Evolutionary conservation across 2,888 invertebrate genomes (phyloP).

Genomic region (Eutolmus rufibarbis): DNA sequence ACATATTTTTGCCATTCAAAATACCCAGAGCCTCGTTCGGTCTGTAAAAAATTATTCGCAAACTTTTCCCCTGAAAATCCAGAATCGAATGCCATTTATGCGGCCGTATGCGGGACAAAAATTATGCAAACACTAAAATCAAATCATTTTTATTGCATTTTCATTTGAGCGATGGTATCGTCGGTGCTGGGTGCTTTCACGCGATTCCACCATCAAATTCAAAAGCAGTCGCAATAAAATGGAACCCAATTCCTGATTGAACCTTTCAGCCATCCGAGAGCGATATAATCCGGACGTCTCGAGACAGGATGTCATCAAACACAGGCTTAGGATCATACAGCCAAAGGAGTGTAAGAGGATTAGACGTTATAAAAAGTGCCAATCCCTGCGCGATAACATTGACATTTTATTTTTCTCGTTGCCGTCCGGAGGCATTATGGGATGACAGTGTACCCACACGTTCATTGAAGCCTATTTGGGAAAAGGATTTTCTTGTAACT

Average conservation of each 20-base stretch:
- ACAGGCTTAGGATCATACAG: constrained; percentile 44
- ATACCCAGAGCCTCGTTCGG: not conserved
- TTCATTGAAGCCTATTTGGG: constrained; percentile 41
- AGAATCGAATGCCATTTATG: not conserved
- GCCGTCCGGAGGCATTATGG: constrained; percentile 32
- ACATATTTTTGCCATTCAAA: not conserved
- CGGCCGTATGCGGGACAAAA: not conserved
- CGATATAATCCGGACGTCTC: constrained; percentile 41
- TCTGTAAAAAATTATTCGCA: not conserved
- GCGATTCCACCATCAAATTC: constrained; percentile 24
- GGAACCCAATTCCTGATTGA: constrained; percentile 35
- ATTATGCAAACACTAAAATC: constrained; percentile 4
- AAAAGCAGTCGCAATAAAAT: constrained; percentile 28
- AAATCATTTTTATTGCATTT: constrained; percentile 8
- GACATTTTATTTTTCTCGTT: constrained; percentile 44
- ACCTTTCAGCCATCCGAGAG: constrained; percentile 9
- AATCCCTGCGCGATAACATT: constrained; percentile 46
- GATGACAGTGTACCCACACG: constrained; percentile 40
- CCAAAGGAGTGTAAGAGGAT: constrained; percentile 46
- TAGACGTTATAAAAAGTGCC: constrained; percentile 47
- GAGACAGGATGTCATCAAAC: constrained; percentile 44
- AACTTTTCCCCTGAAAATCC: not conserved
- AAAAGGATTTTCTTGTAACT: constrained; percentile 47
- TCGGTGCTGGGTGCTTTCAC: not conserved
- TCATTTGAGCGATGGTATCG: not conserved